A percentile compares a stretch with the other conserved stretches of the same genome.
Evolutionary conservation across 1,140 invertebrate species (phyloP).

Genomic region (Belonocnema kinseyi): DNA sequence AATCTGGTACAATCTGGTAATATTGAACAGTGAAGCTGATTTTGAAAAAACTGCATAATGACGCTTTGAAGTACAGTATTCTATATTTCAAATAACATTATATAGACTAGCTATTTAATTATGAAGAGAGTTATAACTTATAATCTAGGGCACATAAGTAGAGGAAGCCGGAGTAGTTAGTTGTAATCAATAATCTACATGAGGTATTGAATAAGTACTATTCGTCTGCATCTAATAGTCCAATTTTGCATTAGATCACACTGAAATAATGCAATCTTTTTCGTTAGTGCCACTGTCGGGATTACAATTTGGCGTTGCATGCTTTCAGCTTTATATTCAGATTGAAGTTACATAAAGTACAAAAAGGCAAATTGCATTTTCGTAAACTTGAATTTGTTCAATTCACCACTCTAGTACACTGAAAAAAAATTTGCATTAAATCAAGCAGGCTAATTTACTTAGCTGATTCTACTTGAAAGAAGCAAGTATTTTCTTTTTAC

Average conservation of each 20-base stretch:
- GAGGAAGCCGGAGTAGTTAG: neutral
- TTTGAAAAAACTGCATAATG: too few species aligned
- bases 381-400: neutral
- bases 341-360: neutral
- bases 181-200: constrained; percentile 5
- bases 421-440: too few species aligned
- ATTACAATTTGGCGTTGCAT: constrained; percentile 5
- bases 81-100: too few species aligned
- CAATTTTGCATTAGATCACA: constrained; percentile 5
- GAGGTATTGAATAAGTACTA: neutral
- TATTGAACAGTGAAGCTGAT: too few species aligned
- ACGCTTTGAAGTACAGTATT: too few species aligned
- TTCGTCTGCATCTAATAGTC: constrained; percentile 14
- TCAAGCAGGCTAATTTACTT: too few species aligned
- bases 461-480: too few species aligned
- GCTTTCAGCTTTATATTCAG: neutral
- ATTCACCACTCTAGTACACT: neutral
- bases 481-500: too few species aligned
- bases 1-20: too few species aligned
- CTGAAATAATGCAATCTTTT: neutral
- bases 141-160: neutral
- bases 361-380: neutral
- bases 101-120: neutral
- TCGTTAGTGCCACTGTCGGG: neutral
- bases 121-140: neutral